These are phyloP conservation scores for Myocastor coypus DNA, from an alignment of 2,113 vertebrate genomes.

Conservation along the genomic window DNA sequence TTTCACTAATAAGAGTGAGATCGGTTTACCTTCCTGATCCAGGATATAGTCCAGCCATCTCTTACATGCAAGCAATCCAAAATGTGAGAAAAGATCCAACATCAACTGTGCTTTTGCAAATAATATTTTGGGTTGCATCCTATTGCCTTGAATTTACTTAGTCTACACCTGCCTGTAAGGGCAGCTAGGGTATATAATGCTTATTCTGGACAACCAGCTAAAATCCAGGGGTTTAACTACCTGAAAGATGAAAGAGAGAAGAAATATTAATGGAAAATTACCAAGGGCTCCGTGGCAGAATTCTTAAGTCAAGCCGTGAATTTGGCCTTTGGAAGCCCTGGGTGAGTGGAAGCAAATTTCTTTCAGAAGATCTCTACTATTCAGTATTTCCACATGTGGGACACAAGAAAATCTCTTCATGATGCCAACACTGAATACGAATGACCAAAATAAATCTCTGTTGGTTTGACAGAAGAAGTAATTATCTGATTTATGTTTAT, in stretches of 20 bases:
- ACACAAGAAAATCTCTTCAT: accelerated
- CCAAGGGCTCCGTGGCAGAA: not conserved
- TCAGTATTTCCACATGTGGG: not conserved
- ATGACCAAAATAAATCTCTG: not conserved
- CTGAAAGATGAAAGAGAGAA: not conserved
- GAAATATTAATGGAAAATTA: not conserved
- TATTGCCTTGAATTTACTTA: not conserved
- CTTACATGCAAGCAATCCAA: not conserved
- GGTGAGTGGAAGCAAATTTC: not conserved
- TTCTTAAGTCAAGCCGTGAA: not conserved
- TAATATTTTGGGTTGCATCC: not conserved
- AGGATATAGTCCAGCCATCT: not conserved
- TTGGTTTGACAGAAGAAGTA: not conserved
- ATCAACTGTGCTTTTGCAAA: not conserved
- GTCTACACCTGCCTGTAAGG: not conserved
- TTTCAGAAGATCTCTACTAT: not conserved
- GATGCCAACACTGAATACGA: too few species aligned
- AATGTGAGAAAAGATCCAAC: not conserved
- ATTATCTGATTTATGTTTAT: not conserved
- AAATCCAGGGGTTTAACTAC: not conserved
- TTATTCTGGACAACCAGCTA: not conserved
- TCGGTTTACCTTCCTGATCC: not conserved
- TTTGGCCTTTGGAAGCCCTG: constrained; percentile 1
- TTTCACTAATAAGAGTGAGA: not conserved
- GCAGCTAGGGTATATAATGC: not conserved